These are phyloP conservation scores for Cephus runcator DNA, from an alignment of 2,888 invertebrate genomes.

Conservation along the genomic window DNA sequence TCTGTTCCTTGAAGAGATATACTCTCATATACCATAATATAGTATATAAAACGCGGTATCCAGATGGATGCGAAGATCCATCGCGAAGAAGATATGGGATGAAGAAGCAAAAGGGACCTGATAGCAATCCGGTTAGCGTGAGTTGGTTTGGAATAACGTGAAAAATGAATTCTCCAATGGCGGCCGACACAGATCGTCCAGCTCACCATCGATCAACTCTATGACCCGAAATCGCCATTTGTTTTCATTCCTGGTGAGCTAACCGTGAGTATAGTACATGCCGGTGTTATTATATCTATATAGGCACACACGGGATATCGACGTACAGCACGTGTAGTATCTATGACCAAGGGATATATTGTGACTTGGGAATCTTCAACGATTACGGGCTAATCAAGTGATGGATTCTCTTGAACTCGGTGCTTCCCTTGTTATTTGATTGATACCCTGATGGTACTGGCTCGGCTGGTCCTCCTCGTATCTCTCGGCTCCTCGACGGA, in stretches of 20 bases:
- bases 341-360: neutral
- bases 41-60: neutral
- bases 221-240: conserved; percentile 28
- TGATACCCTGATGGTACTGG: neutral
- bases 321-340: neutral
- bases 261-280: neutral
- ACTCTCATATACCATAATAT: neutral
- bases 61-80: neutral
- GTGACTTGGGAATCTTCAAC: neutral
- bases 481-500: neutral
- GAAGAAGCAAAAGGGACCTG: neutral
- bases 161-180: neutral
- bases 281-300: neutral
- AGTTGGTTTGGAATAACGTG: neutral
- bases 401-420: conserved; percentile 28
- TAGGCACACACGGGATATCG: neutral
- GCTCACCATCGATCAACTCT: conserved; percentile 24
- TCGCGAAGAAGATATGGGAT: neutral
- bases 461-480: neutral
- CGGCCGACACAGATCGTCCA: neutral
- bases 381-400: conserved; percentile 37
- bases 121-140: neutral
- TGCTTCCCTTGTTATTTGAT: conserved; percentile 2
- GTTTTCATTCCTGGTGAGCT: conserved; percentile 22
- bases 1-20: neutral